Base-by-base conservation (phyloP, 2,888 invertebrate genomes). In the Odontocerum albicorne region DNA sequence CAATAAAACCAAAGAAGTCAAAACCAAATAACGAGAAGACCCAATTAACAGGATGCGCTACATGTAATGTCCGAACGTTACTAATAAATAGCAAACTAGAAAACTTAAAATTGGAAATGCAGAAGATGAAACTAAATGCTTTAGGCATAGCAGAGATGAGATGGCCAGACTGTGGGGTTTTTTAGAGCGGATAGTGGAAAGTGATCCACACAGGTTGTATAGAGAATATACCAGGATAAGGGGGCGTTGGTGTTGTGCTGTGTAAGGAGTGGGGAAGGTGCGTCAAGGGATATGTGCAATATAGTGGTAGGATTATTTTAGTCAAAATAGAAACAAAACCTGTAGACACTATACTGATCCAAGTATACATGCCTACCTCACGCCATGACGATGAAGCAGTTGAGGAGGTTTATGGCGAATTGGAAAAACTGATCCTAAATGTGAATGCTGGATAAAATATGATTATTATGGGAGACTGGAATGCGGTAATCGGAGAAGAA, bases 391-490 rank as follows among this genome's bases (percentile, higher is more conserved):
- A 27, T 27, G 27, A 27, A 27, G 27, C 4, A 7, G 27, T 27
- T 6, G 27, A 27, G 10, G 10, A 27, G 10, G 10, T 27, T 27
- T 27, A 27, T 27, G 10, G 10, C 27, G 27, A 27, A 27, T 27
- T 27, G 10, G 27, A 27, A 4, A 27, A 4, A 4, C 10, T 27
- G 27, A 27, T 27, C 27, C 27, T 27, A 8, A n/a, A n/a, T n/a
- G n/a, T n/a, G 13, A 43, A 31, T 3, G 17, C 13, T 2, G 12
- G 27, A 43, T 8, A 43, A 43, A 17, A n/a, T n/a, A 4, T 43
- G 4, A 43, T 27, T 12, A 3, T 43, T 7, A 3, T 43, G 2
- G 43, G 22, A 43, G 43, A 43, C 27, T 43, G 43, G 43, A 43
- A 43, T 21, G 43, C 42, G 3, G 42, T 42, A 12, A 21, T 42